Conservation (phyloP, 2,888 invertebrate genomes). For the Tetranychus piercei region DNA sequence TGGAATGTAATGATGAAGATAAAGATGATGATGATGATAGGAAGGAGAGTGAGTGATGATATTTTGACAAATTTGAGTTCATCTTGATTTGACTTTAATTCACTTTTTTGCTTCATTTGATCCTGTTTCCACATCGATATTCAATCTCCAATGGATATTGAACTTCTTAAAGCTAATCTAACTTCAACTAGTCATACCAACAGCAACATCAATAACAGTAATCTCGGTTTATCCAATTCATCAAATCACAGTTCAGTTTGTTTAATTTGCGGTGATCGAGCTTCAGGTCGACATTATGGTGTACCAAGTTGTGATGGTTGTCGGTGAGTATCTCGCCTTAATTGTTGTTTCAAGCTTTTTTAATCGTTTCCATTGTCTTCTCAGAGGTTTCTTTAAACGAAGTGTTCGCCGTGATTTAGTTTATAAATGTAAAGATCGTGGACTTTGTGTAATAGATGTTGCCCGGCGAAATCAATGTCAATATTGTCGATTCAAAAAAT, state of each 20-base stretch:
- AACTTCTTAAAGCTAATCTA: neutral
- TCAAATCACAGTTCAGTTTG: constrained; percentile 28
- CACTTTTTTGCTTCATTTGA: too few relatives aligned
- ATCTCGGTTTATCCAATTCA: neutral
- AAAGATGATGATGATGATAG: neutral
- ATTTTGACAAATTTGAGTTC: neutral
- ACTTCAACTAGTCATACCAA: neutral
- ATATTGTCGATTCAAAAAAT: constrained; percentile 76
- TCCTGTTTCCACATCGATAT: too few relatives aligned
- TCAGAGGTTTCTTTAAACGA: constrained; percentile 67
- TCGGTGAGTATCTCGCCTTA: constrained; percentile 32
- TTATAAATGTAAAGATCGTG: constrained; percentile 77
- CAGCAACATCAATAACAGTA: too few relatives aligned
- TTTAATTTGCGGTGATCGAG: constrained; percentile 35
- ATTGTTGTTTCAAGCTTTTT: neutral
- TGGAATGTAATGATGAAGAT: neutral
- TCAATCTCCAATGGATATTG: neutral
- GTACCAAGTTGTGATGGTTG: constrained; percentile 39
- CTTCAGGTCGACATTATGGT: constrained; percentile 41
- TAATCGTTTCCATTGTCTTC: neutral
- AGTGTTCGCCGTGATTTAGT: constrained; percentile 69
- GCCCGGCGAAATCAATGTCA: constrained; percentile 83
- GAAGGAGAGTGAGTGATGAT: neutral
- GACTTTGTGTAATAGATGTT: constrained; percentile 71
- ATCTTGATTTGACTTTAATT: neutral